Conservation (phyloP, 2,888 invertebrate genomes). For the Volucella zonaria region DNA sequence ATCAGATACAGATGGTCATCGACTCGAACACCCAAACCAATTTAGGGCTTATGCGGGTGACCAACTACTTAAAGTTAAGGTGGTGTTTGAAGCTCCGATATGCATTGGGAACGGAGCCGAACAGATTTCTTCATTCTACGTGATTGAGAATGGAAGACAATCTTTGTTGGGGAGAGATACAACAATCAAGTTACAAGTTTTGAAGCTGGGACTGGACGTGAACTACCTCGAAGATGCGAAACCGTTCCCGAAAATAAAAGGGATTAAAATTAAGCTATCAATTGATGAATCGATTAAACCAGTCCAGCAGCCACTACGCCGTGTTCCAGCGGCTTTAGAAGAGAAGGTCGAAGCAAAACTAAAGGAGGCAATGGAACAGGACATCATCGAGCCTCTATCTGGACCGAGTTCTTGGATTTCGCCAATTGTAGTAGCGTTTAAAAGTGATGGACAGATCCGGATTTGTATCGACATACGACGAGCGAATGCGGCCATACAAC, state of each 20-base stretch:
- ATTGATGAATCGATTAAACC: slow-evolving; percentile 75
- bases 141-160: slow-evolving; percentile 41
- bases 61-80: slow-evolving; percentile 21
- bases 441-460: slow-evolving; percentile 76
- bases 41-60: slow-evolving; percentile 18
- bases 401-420: slow-evolving; percentile 77
- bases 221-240: not conserved
- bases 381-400: slow-evolving; percentile 77
- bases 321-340: slow-evolving; percentile 76
- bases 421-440: slow-evolving; percentile 77
- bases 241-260: slow-evolving; percentile 67
- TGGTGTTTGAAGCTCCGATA: no score
- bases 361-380: slow-evolving; percentile 70
- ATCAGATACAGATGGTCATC: slow-evolving; percentile 29
- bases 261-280: slow-evolving; percentile 74
- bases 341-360: slow-evolving; percentile 45
- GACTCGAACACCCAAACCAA: slow-evolving; percentile 17
- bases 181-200: slow-evolving; percentile 28
- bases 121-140: slow-evolving; percentile 49
- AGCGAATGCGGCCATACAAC: slow-evolving; percentile 76
- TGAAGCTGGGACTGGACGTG: slow-evolving; percentile 60
- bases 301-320: slow-evolving; percentile 76
- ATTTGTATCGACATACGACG: slow-evolving; percentile 78
- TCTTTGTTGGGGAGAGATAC: slow-evolving; percentile 21
- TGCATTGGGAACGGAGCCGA: not conserved